These are phyloP conservation scores for Eudorcas thomsonii DNA, from an alignment of 2,113 vertebrate genomes.

Conservation along the genomic window DNA sequence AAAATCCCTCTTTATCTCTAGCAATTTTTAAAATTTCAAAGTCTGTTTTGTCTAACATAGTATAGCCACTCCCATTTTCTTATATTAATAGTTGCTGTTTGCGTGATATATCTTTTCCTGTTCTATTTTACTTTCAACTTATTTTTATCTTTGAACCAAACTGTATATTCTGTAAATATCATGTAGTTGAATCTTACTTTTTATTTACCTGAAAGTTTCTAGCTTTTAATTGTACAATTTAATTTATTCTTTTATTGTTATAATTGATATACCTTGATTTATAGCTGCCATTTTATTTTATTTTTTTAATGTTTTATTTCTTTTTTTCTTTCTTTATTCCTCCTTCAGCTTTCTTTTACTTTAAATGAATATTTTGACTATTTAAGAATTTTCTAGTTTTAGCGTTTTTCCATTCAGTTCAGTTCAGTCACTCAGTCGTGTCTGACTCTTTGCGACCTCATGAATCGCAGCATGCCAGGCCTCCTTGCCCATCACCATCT, in stretches of 20 bases:
- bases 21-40: neutral
- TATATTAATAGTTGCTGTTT: neutral
- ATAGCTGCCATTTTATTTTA: neutral
- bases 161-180: neutral
- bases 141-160: neutral
- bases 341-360: neutral
- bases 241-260: neutral
- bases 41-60: neutral
- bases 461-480: too few relatives aligned
- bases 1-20: neutral
- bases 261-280: neutral
- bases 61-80: neutral
- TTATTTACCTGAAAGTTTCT: neutral
- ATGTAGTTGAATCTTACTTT: neutral
- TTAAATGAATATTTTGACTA: neutral
- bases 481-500: too few relatives aligned
- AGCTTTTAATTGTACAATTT: neutral
- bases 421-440: too few relatives aligned
- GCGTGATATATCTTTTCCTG: neutral
- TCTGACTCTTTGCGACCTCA: too few relatives aligned
- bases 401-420: neutral
- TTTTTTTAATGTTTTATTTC: neutral
- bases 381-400: neutral
- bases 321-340: neutral
- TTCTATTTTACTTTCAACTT: neutral